Evolutionary conservation across 2,797 vertebrate genomes (phyloP).

Genomic region (Clarias fuscus): DNA sequence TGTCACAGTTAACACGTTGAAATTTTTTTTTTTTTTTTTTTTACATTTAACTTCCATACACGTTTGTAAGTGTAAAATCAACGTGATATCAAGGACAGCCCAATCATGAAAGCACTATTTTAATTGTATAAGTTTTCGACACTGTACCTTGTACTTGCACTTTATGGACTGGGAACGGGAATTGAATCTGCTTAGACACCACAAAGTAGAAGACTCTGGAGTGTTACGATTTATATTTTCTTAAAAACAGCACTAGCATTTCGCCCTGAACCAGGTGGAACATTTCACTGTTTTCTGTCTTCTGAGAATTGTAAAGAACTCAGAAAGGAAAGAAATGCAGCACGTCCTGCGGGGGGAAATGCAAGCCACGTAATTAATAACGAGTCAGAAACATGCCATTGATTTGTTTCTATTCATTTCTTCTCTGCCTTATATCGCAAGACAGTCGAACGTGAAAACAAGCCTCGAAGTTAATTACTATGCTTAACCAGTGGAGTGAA

Average conservation of each 20-base stretch:
- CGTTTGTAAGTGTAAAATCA: background rate
- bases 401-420: slow-evolving; percentile 10
- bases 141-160: background rate
- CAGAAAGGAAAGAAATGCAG: slow-evolving; percentile 4
- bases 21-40: background rate
- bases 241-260: background rate
- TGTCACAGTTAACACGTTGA: background rate
- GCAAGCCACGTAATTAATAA: slow-evolving; percentile 15
- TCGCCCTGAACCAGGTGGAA: background rate
- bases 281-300: background rate
- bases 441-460: background rate
- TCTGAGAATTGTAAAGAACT: slow-evolving; percentile 12
- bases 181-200: background rate
- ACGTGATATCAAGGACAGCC: background rate
- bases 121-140: background rate
- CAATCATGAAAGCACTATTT: background rate
- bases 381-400: slow-evolving; percentile 16
- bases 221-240: slow-evolving; percentile 5
- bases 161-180: background rate
- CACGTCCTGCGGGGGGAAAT: background rate
- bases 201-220: background rate
- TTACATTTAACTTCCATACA: background rate
- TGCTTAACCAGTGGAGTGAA: slow-evolving; percentile 12
- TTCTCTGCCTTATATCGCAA: background rate
- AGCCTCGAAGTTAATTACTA: slow-evolving; percentile 5